These are phyloP conservation scores for Terrapene triunguis DNA, from an alignment of 2,113 vertebrate species.

Conservation along the genomic window DNA sequence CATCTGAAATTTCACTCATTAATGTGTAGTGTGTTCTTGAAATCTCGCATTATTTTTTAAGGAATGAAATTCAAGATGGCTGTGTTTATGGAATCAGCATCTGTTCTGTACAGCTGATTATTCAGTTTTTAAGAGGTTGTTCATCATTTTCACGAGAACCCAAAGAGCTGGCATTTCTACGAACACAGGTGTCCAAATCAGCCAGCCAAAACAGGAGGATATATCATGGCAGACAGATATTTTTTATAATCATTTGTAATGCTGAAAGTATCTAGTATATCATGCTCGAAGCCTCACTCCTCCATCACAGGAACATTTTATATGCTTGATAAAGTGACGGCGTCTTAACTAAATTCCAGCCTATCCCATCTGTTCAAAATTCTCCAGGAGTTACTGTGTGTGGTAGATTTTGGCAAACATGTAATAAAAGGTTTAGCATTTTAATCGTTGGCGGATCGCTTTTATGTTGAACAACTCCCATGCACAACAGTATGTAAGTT, in stretches of 20 bases:
- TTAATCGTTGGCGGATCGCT: constrained; percentile 80
- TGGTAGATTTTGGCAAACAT: constrained; percentile 52
- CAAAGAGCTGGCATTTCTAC: background rate
- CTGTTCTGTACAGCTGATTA: background rate
- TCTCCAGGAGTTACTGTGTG: constrained; percentile 14
- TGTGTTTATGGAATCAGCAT: background rate
- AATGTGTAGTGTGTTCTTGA: background rate
- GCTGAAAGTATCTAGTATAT: background rate
- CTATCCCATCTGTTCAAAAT: constrained; percentile 44
- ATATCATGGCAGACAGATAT: background rate
- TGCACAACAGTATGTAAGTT: constrained; percentile 61
- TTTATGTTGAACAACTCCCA: constrained; percentile 73
- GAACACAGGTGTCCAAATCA: background rate
- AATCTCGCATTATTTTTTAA: background rate
- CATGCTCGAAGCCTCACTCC: background rate
- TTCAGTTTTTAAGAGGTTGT: background rate
- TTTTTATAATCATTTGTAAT: constrained; percentile 15
- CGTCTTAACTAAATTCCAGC: constrained; percentile 33
- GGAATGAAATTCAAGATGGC: background rate
- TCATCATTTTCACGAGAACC: background rate
- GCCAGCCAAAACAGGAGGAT: background rate
- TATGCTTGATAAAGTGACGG: constrained; percentile 41
- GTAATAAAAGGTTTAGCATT: constrained; percentile 70
- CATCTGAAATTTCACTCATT: background rate
- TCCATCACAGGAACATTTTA: constrained; percentile 23